Base-by-base conservation (phyloP, 2,113 vertebrate genomes). In the Columba janthina region DNA sequence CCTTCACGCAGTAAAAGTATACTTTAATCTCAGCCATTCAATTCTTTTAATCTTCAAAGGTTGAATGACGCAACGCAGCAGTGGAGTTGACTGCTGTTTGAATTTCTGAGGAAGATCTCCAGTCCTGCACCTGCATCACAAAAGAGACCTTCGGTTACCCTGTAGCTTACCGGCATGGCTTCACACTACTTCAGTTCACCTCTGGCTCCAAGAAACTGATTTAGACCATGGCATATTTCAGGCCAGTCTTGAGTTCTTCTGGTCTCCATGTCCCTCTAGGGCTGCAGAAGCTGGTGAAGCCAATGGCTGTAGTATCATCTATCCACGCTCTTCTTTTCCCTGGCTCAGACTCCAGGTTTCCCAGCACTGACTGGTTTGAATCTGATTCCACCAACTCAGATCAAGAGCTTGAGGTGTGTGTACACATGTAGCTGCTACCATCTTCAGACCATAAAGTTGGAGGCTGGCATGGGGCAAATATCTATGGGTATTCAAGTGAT, bases 1-100 rank as follows among this genome's bases (percentile, higher is more conserved):
- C 54, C 70, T 94, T 89, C 70, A 61, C 0, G 1, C 82, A 74
- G 72, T 36, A 64, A 84, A 94, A 88, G 42, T 69, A 46, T 79
- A 82, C 88, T 93, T 91, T 85, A 85, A 90, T 91, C 79, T 90
- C 66, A 95, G 34, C 42, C 76, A 81, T 29, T 12, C 56, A 57
- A 72, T 65, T 90, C 50, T 86, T 93, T 88, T 85, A 84, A 89
- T 94, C 78, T 97, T 95, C 89, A 92, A 60, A 96, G 70, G 82
- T 3, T 1, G 46, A 94, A 69, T 0, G 0, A 64, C 3, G 4
- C 54, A 85, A 88, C 32, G 62, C 60, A 83, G 48, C 76, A 86
- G 57, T 11, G 21, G 56, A 7, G 4, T 13, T 83, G 54, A 76
- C 46, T 70, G 66, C 29, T 88, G 32, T 62, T 84, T 77, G 72